These are phyloP conservation scores for Archilochus colubris DNA, from an alignment of 2,113 vertebrate genomes.

Conservation along the genomic window DNA sequence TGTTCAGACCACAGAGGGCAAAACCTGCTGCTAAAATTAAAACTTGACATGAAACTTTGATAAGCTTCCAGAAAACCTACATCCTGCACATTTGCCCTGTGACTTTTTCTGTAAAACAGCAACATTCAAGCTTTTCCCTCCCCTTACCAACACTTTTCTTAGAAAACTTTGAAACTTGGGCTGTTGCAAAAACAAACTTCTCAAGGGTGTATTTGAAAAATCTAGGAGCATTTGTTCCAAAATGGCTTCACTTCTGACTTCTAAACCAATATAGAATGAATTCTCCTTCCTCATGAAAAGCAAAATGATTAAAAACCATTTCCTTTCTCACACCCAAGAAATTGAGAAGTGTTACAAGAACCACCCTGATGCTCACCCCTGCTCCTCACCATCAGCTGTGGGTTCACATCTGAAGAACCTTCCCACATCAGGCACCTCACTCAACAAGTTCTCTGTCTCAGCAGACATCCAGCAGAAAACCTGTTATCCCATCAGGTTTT, in stretches of 20 bases:
- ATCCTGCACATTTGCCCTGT: not conserved
- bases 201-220: not conserved
- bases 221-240: not conserved
- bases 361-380: not conserved
- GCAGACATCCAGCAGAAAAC: not conserved
- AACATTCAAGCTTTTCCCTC: not conserved
- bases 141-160: not conserved
- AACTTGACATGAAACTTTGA: not conserved
- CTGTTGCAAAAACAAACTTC: not conserved
- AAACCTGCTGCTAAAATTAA: not conserved
- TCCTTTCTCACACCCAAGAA: not conserved
- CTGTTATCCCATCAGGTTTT: not conserved
- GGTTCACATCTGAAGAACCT: not conserved
- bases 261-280: not conserved
- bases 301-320: not conserved
- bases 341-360: not conserved
- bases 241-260: not conserved
- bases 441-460: not conserved
- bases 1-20: not conserved
- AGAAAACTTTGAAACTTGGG: not conserved
- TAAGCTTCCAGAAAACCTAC: not conserved
- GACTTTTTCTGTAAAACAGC: not conserved
- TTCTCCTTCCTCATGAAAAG: not conserved
- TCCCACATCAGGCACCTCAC: not conserved
- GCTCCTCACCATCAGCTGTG: accelerated